A percentile compares a stretch with the other conserved stretches of the same genome.
These are phyloP conservation scores for Myotis daubentonii DNA, from an alignment of 2,797 vertebrate species.

Conservation along the genomic window DNA sequence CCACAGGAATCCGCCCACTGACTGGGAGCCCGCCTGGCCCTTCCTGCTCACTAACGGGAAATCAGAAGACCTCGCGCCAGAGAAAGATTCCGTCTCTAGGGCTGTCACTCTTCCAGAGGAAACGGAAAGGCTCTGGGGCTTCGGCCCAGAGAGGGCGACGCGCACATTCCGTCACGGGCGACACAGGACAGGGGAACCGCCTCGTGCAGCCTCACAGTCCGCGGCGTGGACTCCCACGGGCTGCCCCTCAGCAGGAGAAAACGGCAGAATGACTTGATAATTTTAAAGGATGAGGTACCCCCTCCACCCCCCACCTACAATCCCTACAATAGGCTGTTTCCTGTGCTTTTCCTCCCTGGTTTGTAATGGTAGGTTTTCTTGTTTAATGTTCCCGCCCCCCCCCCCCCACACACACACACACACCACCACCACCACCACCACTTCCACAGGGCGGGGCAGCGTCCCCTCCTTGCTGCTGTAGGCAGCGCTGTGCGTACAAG, in stretches of 20 bases:
- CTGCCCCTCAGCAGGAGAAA: neutral
- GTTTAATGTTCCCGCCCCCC: neutral
- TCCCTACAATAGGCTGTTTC: accelerated
- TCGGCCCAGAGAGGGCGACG: neutral
- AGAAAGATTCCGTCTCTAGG: neutral
- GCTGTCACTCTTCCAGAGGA: neutral
- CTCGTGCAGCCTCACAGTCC: neutral
- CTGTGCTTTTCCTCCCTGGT: neutral
- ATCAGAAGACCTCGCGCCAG: neutral
- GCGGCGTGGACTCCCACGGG: accelerated
- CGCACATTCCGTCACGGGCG: neutral
- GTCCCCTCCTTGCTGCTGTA: neutral
- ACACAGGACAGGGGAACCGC: neutral
- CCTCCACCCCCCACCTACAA: neutral
- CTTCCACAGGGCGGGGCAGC: neutral
- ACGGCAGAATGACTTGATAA: too few species aligned
- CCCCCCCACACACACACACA: too few species aligned
- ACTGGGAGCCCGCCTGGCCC: neutral
- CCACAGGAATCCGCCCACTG: neutral
- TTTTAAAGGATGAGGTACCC: neutral
- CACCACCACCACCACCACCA: neutral
- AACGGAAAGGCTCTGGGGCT: neutral
- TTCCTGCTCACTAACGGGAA: neutral
- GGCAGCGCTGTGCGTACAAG: accelerated
- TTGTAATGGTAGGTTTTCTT: neutral